A percentile compares a stretch with the other conserved stretches of the same genome.
These are phyloP conservation scores for Drosophila mettleri DNA, from an alignment of 2,888 invertebrate genomes.

Conservation along the genomic window DNA sequence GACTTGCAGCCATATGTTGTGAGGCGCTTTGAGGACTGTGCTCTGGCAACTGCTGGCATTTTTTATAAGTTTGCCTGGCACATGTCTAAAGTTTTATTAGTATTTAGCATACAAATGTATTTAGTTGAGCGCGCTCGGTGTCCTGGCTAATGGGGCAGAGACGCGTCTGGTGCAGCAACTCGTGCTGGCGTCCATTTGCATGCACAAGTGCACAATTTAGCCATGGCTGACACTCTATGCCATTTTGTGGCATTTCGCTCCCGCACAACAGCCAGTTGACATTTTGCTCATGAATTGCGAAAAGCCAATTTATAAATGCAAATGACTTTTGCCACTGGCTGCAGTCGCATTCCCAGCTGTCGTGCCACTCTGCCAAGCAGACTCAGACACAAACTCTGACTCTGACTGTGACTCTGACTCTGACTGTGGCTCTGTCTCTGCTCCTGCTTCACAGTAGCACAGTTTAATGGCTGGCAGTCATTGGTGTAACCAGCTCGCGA, in stretches of 20 bases:
- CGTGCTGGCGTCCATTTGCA: constrained; percentile 73
- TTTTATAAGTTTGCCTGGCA: background rate
- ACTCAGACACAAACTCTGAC: too few relatives aligned
- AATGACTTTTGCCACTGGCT: constrained; percentile 72
- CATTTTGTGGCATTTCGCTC: constrained; percentile 38
- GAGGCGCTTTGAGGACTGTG: background rate
- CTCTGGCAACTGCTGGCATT: background rate
- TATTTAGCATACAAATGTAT: constrained; percentile 72
- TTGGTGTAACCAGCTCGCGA: background rate
- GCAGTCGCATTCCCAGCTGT: constrained; percentile 35
- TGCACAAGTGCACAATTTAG: constrained; percentile 72
- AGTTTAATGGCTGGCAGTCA: constrained; percentile 15
- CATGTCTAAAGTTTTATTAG: constrained; percentile 54
- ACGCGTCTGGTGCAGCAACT: constrained; percentile 30
- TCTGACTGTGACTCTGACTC: too few relatives aligned
- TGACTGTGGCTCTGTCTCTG: background rate
- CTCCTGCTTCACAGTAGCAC: constrained; percentile 20
- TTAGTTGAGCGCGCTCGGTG: constrained; percentile 40
- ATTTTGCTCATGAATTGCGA: constrained; percentile 75
- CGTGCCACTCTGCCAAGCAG: constrained; percentile 23
- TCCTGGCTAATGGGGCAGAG: constrained; percentile 57
- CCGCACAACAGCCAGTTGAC: constrained; percentile 48
- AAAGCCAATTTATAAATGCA: constrained; percentile 82
- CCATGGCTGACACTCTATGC: constrained; percentile 54
- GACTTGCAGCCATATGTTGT: constrained; percentile 34